Conservation (phyloP, 2,797 vertebrate species). For the Onychomys torridus region DNA sequence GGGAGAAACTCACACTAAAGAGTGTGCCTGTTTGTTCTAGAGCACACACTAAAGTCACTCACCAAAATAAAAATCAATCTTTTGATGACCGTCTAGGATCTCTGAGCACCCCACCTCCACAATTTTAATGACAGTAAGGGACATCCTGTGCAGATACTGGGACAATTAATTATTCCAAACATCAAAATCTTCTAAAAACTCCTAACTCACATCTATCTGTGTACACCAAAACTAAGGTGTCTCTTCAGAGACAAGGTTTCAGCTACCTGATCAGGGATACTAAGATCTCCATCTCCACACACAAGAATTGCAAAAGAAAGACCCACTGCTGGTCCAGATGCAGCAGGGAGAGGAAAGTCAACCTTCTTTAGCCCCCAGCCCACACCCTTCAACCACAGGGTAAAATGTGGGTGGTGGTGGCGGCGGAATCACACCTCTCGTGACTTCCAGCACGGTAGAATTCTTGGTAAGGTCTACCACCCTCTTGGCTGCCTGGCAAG, state of each 20-base stretch:
- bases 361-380: not conserved
- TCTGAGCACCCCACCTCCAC: not conserved
- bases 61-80: not conserved
- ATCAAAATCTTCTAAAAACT: conserved; percentile 12
- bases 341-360: conserved; percentile 14
- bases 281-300: conserved; percentile 43
- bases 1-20: not conserved
- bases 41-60: not conserved
- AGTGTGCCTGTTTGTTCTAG: not conserved
- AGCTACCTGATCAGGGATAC: not conserved
- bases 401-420: not conserved
- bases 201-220: not conserved
- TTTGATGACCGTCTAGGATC: not conserved
- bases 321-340: not conserved
- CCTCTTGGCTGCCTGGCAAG: not conserved
- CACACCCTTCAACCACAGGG: not conserved
- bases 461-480: not conserved
- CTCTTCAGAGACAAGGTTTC: conserved; percentile 47
- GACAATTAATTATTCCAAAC: not conserved
- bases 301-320: conserved; percentile 59
- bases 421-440: not conserved
- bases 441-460: not conserved
- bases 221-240: not conserved
- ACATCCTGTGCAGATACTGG: not conserved
- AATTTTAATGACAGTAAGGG: not conserved